A percentile compares a stretch with the other conserved stretches of the same genome.
Conservation (phyloP, 2,888 invertebrate genomes). For the Vannuccia rotundouncinata region DNA sequence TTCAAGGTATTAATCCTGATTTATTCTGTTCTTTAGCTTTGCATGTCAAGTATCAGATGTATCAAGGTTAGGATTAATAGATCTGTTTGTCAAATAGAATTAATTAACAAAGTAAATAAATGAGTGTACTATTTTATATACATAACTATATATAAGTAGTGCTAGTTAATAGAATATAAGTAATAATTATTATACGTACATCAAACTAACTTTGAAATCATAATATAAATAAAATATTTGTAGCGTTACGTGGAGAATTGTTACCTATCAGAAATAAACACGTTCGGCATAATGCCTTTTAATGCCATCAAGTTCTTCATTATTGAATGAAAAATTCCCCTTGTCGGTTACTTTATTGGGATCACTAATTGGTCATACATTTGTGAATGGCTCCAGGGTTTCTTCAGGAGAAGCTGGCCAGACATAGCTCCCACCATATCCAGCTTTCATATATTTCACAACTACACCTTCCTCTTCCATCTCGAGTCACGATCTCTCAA, state of each 20-base stretch:
- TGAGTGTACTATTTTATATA: not conserved
- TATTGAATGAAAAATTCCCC: conserved; percentile 23
- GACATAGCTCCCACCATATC: conserved; percentile 19
- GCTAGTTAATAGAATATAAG: not conserved
- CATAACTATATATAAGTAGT: not conserved
- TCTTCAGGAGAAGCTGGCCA: conserved; percentile 24
- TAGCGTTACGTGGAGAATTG: conserved; percentile 11
- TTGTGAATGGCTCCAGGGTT: conserved; percentile 18
- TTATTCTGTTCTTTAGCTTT: too few species aligned
- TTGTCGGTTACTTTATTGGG: conserved; percentile 1
- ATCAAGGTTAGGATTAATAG: not conserved
- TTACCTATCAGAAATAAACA: conserved; percentile 24
- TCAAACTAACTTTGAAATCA: not conserved
- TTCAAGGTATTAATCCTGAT: not conserved
- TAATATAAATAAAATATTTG: not conserved
- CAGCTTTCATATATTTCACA: conserved; percentile 26
- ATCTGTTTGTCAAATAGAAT: conserved; percentile 1
- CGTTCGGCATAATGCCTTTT: conserved; percentile 23
- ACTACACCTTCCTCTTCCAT: conserved; percentile 26
- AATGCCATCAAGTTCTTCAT: conserved; percentile 22
- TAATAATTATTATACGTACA: not conserved
- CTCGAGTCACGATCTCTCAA: not conserved
- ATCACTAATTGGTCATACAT: conserved; percentile 24
- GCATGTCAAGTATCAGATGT: too few species aligned
- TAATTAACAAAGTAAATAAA: conserved; percentile 1